Evolutionary conservation across 2,113 vertebrate genomes (phyloP).

Genomic region (Phaethon lepturus): DNA sequence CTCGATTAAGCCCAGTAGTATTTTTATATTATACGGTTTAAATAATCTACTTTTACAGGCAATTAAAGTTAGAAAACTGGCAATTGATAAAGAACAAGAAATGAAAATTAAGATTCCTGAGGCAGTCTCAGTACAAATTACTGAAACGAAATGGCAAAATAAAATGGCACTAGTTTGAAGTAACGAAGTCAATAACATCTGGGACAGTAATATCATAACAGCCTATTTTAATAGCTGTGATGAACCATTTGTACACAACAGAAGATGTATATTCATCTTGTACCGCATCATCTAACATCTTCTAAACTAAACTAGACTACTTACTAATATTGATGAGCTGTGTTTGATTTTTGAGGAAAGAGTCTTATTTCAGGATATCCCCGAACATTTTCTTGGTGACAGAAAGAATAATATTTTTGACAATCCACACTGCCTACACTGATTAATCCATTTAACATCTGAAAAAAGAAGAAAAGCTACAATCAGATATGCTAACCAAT

Average conservation of each 20-base stretch:
- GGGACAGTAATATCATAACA: not conserved
- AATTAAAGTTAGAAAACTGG: not conserved
- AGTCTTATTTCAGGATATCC: conserved; percentile 94
- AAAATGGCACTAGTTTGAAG: not conserved
- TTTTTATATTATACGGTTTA: not conserved
- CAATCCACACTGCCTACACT: conserved; percentile 92
- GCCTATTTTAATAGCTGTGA: not conserved
- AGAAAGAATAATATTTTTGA: conserved; percentile 90
- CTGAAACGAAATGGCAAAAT: not conserved
- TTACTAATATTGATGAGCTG: conserved; percentile 82
- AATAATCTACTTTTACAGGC: not conserved
- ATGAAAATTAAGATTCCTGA: not conserved
- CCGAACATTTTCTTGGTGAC: conserved; percentile 85
- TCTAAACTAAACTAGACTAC: conserved; percentile 54
- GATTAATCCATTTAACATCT: conserved; percentile 86
- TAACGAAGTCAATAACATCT: not conserved
- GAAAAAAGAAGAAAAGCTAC: conserved; percentile 7
- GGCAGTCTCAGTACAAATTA: not conserved
- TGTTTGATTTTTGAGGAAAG: conserved; percentile 80
- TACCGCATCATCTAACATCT: not conserved
- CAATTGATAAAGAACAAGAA: not conserved
- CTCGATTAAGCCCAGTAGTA: not conserved
- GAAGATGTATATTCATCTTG: not conserved
- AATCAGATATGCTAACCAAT: not conserved
- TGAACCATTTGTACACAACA: not conserved